Base-by-base conservation (phyloP, 2,797 vertebrate species). In the Liparis tanakae region DNA sequence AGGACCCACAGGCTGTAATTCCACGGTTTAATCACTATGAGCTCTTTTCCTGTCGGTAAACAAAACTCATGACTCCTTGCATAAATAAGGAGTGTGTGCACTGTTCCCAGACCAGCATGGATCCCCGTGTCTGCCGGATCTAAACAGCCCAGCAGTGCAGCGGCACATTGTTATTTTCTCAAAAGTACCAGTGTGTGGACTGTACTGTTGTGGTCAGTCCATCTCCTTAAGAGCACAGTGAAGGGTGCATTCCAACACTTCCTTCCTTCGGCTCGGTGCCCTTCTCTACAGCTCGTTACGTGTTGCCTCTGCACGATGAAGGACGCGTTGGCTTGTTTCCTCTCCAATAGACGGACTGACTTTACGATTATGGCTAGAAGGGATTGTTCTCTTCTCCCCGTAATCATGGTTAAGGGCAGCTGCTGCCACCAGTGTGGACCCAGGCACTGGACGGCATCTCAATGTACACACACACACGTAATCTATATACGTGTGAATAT, bases 231-330 rank as follows among this genome's bases (percentile, higher is more conserved):
- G 25, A 30, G 25, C 25, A 30, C 25, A 33, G 57, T 55, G 62
- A 58, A 62, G 30, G 60, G 43, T 30, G 25, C 25, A 30, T 30
- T 30, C 25, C 25, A 30, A 30, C 25, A 30, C 25, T 41, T 13
- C 46, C 70, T 30, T 69, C 37, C 72, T 58, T 62, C 80, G 81
- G 85, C 85, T 15, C 51, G 4, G 39, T 10, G 72, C 82, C 79
- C 48, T 37, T 36, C 43, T 66, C 66, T 76, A 69, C 67, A 83
- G 72, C 67, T 76, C 3, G 7, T 56, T 51, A 60, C 48, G 67
- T 48, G 37, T 63, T 73, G 53, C 55, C 44, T 55, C 25, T 65
- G 41, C 37, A 59, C 62, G 46, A 50, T 56, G 3, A 72, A 57
- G 34, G 25, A 46, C 2, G 55, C 15, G 22, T 53, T 46, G 54